Base-by-base conservation (phyloP, 1,140 invertebrate genomes). In the Eumaeus atala region DNA sequence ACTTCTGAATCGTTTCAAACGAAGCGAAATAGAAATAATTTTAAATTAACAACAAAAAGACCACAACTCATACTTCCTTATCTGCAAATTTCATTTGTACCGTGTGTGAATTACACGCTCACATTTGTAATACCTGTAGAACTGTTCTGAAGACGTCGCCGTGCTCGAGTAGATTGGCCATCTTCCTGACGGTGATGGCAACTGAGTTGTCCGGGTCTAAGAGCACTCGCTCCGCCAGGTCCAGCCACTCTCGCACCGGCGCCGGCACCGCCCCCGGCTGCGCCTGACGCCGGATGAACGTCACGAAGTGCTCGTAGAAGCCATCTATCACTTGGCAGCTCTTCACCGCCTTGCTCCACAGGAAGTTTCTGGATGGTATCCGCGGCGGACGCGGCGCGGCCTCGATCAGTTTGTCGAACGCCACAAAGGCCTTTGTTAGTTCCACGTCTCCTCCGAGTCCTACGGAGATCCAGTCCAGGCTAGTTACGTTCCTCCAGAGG, bases 161-260 rank as follows among this genome's bases (percentile, higher is more conserved):
- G 40, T 90, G 84, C 16, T 87, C 74, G 51, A 92, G 84, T 14
- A 90, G 59, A 10, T 89, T 85, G 52, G 89, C 64, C 10, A 93
- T 77, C 37, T 87, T 84, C 10, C 81, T 71, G 17, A 91, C 69
- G 0, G 89, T 77, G 12, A 72, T 64, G 11, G 87, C 69, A 12
- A 92, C 87, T 0, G 90, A 89, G 9, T 76, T 74, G 44, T 87
- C 89, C 0, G 88, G 74, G 63, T 92, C 90, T 38, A 87, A 82
- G 12, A 94, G 72, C 14, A 93, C 83, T 0, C 88, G 87, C 37
- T 92, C 88, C 0, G 91, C 89, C 42, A 94, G 75, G 74, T 92
- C 90, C 9, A 89, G 59, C 87, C 92, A 91, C n/a, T 89, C 89
- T 48, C 82, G 87, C 40, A 74, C 74, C 5, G 83, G 89, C 12